phyloP scores from a whole-genome alignment of 2,888 invertebrate genomes.

The Norana najaformis region DNA sequence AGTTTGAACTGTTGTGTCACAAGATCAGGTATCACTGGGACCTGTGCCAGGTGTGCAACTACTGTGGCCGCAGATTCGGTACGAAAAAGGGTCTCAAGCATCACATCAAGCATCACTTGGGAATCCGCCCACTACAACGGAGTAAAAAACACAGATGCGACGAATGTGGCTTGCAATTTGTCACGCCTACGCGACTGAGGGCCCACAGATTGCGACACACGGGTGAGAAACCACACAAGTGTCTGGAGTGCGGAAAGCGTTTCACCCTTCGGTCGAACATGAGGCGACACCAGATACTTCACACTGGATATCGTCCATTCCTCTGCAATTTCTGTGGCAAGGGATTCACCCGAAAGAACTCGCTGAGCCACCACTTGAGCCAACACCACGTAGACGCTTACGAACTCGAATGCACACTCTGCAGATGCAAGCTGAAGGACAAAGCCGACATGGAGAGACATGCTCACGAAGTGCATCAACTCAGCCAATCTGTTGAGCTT shows the following conservation, averaged over 20 bases:
- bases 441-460: slow-evolving; percentile 16
- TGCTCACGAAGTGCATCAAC: slow-evolving; percentile 1
- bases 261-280: not conserved
- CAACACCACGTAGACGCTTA: not conserved
- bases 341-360: not conserved
- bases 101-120: not conserved
- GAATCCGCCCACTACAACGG: not conserved
- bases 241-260: not conserved
- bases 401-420: slow-evolving; percentile 5
- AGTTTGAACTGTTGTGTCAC: slow-evolving; percentile 16
- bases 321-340: slow-evolving; percentile 15
- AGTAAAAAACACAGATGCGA: slow-evolving; percentile 9
- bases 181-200: not conserved
- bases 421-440: slow-evolving; percentile 16
- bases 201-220: not conserved
- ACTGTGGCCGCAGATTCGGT: not conserved
- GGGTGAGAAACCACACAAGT: not conserved
- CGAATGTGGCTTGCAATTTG: not conserved
- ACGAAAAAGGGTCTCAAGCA: not conserved
- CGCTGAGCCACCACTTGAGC: not conserved
- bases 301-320: slow-evolving; percentile 22
- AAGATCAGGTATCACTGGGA: slow-evolving; percentile 16
- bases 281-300: slow-evolving; percentile 17
- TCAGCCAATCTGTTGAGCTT: not conserved
- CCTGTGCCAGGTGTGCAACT: not conserved